Base-by-base conservation (phyloP, 2,113 vertebrate genomes). In the Heterotis niloticus region DNA sequence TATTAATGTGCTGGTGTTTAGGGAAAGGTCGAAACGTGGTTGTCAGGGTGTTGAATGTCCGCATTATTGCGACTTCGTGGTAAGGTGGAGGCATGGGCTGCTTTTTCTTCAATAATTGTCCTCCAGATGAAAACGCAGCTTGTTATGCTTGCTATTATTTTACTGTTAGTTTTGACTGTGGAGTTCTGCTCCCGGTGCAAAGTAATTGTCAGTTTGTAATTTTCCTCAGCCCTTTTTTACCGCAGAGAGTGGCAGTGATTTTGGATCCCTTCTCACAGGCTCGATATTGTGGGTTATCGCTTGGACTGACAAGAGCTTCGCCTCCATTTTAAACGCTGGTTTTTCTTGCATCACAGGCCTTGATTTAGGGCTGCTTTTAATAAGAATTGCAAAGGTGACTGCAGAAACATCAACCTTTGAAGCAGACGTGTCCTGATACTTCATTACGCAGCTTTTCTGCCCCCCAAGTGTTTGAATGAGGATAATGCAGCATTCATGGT, bases 1-100 rank as follows among this genome's bases (percentile, higher is more conserved):
- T 65, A 76, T 66, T 82, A n/a, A 18, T 17, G 57, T 64, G 60
- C 24, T 64, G 44, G 56, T 78, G 70, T 66, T 82, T 83, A 78
- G 24, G 26, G 67, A 59, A 57, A 75, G 59, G 34, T 74, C 74
- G 28, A 60, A 12, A 62, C 77, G 54, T 17, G 60, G 73, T 68
- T 54, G 78, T 34, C 64, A 79, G 68, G 60, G 57, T 76, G 44
- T 44, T 79, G 70, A 56, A 52, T 69, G 77, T 52, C 71, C 77
- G 57, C 26, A 81, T 81, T 57, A 78, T 82, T 51, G 60, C 60
- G 57, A 24, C 64, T 69, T 68, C 34, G 13, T 70, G 7, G 24
- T 77, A 74, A 64, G 69, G 57, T 82, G 57, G 69, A 9, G n/a
- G 24, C 62, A 72, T 23, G 60, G 24, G 69, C 56, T n/a, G 54